A percentile compares a stretch with the other conserved stretches of the same genome.
These are phyloP conservation scores for Varanus salvator DNA, from an alignment of 2,113 vertebrate species.

Conservation along the genomic window DNA sequence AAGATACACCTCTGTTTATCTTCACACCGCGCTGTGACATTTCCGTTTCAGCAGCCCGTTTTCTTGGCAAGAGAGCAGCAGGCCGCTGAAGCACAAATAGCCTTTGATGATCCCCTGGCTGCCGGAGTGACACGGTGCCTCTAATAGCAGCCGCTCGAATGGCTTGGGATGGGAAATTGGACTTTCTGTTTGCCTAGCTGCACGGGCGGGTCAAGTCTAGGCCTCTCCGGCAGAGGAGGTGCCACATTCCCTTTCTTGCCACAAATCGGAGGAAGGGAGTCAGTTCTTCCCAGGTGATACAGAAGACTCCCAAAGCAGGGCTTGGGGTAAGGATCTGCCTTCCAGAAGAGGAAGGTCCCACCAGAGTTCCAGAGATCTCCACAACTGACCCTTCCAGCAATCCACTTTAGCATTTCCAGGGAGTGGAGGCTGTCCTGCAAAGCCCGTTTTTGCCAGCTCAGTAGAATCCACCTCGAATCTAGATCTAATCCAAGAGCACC, in stretches of 20 bases:
- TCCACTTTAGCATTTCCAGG: no score
- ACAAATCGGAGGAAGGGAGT: neutral
- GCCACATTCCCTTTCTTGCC: neutral
- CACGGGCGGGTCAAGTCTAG: constrained; percentile 64
- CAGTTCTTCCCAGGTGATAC: neutral
- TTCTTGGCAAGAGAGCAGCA: constrained; percentile 76
- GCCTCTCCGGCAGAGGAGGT: constrained; percentile 49
- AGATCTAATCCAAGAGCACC: no score
- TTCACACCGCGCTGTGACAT: constrained; percentile 83
- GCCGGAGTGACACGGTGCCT: constrained; percentile 75
- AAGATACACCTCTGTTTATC: constrained; percentile 80
- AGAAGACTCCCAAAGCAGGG: neutral
- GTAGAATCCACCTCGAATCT: no score
- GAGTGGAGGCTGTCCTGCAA: no score
- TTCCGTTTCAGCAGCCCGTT: constrained; percentile 82
- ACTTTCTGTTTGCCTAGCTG: constrained; percentile 64
- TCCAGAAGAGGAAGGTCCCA: neutral
- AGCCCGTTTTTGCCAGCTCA: no score
- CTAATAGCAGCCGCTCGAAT: constrained; percentile 68
- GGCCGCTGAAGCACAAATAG: constrained; percentile 73
- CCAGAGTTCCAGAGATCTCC: no score
- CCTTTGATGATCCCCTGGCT: constrained; percentile 79
- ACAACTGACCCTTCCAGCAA: no score
- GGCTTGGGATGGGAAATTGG: constrained; percentile 47
- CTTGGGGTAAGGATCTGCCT: neutral